Base-by-base conservation (phyloP, 2,797 vertebrate genomes). In the Micromesistius poutassou region DNA sequence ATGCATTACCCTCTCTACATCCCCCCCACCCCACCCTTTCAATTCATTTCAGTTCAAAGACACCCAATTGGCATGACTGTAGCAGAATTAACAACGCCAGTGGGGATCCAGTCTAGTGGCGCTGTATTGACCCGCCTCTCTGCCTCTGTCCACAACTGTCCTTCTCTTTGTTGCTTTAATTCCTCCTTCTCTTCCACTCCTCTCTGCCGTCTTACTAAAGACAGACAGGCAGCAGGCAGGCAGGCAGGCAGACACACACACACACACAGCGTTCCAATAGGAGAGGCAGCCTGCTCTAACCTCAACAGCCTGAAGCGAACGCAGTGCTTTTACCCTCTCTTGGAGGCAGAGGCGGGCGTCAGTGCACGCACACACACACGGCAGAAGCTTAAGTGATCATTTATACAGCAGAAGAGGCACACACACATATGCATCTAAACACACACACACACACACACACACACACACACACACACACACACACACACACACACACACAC, bases 41-140 rank as follows among this genome's bases (percentile, higher is more conserved):
- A 55, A 16, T 74, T 74, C 42, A 87, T n/a, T 81, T 83, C 88
- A 88, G 90, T 90, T 92, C 90, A 93, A 93, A 93, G 90, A 76
- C 76, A 86, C 87, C 87, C 91, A 88, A 92, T 89, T 89, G 89
- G 88, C 88, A 90, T 90, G 89, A 91, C 90, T 83, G 84, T 33
- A 73, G 83, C 87, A 85, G 88, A 91, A 93, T 93, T 89, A 93
- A 85, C 87, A 85, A 74, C 83, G 87, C 90, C 86, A 28, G 78
- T 85, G 87, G 90, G 83, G 85, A 85, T 90, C 10, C 22, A 22
- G 35, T 35, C 33, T 85, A 87, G 85, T 83, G n/a, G 50, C 19
- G 7, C 19, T n/a, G 86, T 87, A 90, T 86, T 62, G 70, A 72
- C 87, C 82, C 22, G 30, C 5, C 30, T 82, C 78, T 79, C 78